Percentiles rank a stretch among this genome's conserved stretches.
These are phyloP conservation scores for Hydrophis major DNA, from an alignment of 2,797 vertebrate genomes.

Conservation along the genomic window DNA sequence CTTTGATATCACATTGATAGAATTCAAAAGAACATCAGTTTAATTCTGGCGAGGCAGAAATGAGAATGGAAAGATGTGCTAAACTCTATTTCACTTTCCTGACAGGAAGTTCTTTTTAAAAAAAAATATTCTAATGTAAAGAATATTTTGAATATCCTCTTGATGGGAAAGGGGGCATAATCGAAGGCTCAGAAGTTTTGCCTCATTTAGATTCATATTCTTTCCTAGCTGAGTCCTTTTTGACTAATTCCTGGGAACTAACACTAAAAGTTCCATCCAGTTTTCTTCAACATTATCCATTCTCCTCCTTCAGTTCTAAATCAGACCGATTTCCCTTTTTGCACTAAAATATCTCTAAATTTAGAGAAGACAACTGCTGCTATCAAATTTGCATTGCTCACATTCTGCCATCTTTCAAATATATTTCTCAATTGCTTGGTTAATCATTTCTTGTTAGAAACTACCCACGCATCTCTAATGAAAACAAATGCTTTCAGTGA, in stretches of 20 bases:
- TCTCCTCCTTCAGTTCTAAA: slow-evolving; percentile 15
- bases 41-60: background rate
- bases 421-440: background rate
- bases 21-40: background rate
- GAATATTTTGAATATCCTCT: background rate
- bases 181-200: background rate
- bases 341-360: background rate
- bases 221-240: background rate
- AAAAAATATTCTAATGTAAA: background rate
- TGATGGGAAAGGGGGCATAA: background rate
- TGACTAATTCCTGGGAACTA: background rate
- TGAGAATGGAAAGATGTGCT: background rate
- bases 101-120: background rate
- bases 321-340: background rate
- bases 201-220: background rate
- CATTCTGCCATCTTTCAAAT: background rate
- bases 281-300: slow-evolving; percentile 22
- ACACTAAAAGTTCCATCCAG: too few species aligned
- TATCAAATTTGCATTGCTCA: background rate
- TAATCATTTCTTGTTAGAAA: background rate
- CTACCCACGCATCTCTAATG: background rate
- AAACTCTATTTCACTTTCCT: background rate
- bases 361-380: background rate
- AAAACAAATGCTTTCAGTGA: slow-evolving; percentile 29
- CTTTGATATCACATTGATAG: background rate